phyloP scores from a whole-genome alignment of 2,113 vertebrate genomes.

The Xiphophorus couchianus region DNA sequence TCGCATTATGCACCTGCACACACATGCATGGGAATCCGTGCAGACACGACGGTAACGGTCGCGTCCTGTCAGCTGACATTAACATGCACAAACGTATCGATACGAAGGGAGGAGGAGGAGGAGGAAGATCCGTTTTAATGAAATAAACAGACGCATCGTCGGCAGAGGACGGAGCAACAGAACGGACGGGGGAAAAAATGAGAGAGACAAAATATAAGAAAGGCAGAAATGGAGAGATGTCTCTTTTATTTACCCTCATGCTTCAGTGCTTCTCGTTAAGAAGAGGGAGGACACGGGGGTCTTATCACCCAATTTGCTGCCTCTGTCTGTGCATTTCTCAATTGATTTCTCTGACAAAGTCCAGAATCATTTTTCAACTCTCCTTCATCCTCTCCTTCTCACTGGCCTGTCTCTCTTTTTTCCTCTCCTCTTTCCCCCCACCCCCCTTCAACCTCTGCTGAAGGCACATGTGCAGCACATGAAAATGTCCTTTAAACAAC shows the following conservation, averaged over 20 bases:
- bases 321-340: conserved; percentile 66
- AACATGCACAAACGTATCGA: conserved; percentile 46
- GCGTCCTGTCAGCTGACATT: conserved; percentile 33
- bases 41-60: conserved; percentile 1
- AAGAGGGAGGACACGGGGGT: conserved; percentile 68
- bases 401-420: conserved; percentile 41
- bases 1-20: conserved; percentile 38
- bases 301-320: conserved; percentile 78
- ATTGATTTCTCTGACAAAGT: conserved; percentile 80
- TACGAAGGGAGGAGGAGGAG: neutral
- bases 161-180: conserved; percentile 5
- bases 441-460: conserved; percentile 37
- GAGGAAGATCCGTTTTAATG: conserved; percentile 11
- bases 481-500: conserved; percentile 55
- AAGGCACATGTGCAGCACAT: conserved; percentile 47
- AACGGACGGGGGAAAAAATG: conserved; percentile 10
- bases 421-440: conserved; percentile 26
- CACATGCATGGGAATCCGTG: conserved; percentile 8
- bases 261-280: conserved; percentile 73
- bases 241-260: conserved; percentile 78
- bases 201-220: conserved; percentile 42
- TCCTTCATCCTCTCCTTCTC: conserved; percentile 51
- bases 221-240: conserved; percentile 59
- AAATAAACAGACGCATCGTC: conserved; percentile 27
- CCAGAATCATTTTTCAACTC: conserved; percentile 73